phyloP scores from a whole-genome alignment of 2,888 invertebrate species.

The Pegoplata infirma region DNA sequence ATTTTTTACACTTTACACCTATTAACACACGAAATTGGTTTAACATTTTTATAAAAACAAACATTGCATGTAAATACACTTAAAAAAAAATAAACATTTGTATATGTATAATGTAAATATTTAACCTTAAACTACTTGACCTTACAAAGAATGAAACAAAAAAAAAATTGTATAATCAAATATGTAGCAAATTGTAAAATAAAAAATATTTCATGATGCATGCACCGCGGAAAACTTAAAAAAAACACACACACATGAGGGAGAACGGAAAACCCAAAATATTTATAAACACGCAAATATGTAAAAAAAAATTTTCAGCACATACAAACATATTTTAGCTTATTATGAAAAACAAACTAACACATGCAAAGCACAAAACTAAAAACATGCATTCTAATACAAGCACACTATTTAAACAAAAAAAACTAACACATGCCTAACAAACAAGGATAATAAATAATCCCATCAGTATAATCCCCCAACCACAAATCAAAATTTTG shows the following conservation, averaged over 20 bases:
- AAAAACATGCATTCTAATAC: too few species aligned
- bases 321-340: neutral
- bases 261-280: neutral
- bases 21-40: neutral
- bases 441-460: too few species aligned
- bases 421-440: conserved; percentile 3
- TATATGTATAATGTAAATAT: conserved; percentile 54
- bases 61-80: conserved; percentile 4
- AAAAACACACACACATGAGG: neutral
- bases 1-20: neutral
- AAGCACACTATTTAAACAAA: conserved; percentile 26
- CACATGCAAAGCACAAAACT: neutral
- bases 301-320: neutral
- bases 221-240: neutral
- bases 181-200: too few species aligned
- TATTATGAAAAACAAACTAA: neutral
- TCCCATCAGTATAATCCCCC: neutral
- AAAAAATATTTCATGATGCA: neutral
- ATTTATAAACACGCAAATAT: neutral
- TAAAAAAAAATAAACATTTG: neutral
- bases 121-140: conserved; percentile 60
- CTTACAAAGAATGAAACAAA: conserved; percentile 32
- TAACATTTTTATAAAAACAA: neutral
- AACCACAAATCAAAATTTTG: conserved; percentile 6
- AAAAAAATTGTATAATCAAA: conserved; percentile 1